Conservation (phyloP, 2,797 vertebrate genomes). For the Xiphorhynchus erythropygius region DNA sequence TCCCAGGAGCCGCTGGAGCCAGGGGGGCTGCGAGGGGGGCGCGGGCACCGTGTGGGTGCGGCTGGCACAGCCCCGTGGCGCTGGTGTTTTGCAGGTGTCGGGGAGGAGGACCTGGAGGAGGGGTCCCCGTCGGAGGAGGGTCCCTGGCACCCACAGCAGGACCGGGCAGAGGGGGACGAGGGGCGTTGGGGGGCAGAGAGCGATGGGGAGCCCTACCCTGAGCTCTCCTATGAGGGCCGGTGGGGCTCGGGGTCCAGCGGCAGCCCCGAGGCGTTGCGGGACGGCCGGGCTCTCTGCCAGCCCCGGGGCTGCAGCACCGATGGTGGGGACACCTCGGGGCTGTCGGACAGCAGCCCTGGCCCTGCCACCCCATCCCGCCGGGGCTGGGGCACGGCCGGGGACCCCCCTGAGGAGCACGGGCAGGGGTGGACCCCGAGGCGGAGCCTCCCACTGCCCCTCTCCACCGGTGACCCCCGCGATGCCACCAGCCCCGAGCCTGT, state of each 20-base stretch:
- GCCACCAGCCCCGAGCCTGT: conserved; percentile 55
- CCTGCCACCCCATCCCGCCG: neutral
- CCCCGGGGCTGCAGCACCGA: neutral
- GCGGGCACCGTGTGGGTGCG: rapidly evolving
- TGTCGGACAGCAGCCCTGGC: conserved; percentile 20
- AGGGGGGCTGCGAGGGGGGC: rapidly evolving
- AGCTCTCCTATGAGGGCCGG: neutral
- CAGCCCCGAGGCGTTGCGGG: neutral
- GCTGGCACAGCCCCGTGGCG: neutral
- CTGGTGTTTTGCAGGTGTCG: conserved; percentile 45
- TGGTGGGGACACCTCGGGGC: neutral
- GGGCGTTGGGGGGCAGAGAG: conserved; percentile 1
- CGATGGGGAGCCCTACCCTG: neutral
- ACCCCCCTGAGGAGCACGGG: neutral
- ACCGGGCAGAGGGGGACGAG: conserved; percentile 35
- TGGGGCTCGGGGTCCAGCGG: conserved; percentile 1
- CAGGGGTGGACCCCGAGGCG: neutral
- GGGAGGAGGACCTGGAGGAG: conserved; percentile 4
- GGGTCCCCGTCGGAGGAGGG: conserved; percentile 27
- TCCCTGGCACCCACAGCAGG: conserved; percentile 29
- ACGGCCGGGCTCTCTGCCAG: neutral
- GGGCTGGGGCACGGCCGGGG: neutral
- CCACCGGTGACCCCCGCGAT: conserved; percentile 7
- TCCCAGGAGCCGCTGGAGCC: neutral
- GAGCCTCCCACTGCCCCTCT: conserved; percentile 21